Evolutionary conservation across 2,113 vertebrate species (phyloP).

Genomic region (Halichoerus grypus): DNA sequence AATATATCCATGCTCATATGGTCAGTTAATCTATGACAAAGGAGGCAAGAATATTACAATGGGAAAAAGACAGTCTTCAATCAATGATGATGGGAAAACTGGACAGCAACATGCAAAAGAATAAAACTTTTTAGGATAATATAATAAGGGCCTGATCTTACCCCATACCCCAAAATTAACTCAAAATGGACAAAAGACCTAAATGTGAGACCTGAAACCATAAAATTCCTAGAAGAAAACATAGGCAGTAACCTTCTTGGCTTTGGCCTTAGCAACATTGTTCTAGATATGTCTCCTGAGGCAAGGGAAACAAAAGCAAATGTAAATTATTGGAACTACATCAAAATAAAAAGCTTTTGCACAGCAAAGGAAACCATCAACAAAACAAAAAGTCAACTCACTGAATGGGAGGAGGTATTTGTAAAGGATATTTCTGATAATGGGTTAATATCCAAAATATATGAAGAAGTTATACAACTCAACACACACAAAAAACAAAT

Average conservation of each 20-base stretch:
- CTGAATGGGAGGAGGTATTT: background rate
- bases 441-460: background rate
- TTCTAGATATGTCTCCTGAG: background rate
- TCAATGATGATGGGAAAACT: background rate
- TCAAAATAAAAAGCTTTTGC: background rate
- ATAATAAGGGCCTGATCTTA: background rate
- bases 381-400: background rate
- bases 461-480: background rate
- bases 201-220: background rate
- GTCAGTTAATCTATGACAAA: background rate
- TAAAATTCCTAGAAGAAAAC: background rate
- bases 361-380: background rate
- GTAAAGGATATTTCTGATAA: background rate
- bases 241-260: background rate
- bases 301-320: background rate
- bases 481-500: background rate
- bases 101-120: background rate
- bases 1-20: background rate
- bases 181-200: background rate
- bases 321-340: background rate
- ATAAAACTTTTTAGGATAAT: background rate
- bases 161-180: background rate
- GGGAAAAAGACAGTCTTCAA: background rate
- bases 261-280: background rate
- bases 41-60: background rate